Evolutionary conservation across 1,140 invertebrate species (phyloP), one percentile per base, ranked within the genome.

Genomic region (Liolophura sinensis): DNA sequence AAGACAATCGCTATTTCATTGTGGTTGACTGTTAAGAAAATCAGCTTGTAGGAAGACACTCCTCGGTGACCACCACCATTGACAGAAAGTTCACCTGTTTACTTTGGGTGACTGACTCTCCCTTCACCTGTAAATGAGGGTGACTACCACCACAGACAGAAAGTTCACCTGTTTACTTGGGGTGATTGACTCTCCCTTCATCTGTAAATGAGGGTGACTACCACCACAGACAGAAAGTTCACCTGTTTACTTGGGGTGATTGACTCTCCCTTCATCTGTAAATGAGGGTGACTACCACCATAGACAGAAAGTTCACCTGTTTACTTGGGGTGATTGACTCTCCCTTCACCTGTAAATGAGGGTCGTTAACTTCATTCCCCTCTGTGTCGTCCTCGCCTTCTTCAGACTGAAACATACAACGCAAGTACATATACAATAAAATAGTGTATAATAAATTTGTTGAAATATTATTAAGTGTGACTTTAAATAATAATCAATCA

Each of bases 1-100:
- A n/a, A n/a, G n/a, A n/a, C n/a, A n/a, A n/a, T n/a, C n/a, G n/a
- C n/a, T n/a, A n/a, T n/a, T n/a, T n/a, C n/a, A n/a, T n/a, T n/a
- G n/a, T n/a, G n/a, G n/a, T n/a, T n/a, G n/a, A n/a, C n/a, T n/a
- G n/a, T n/a, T n/a, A n/a, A n/a, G n/a, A n/a, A n/a, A n/a, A n/a
- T n/a, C n/a, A n/a, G n/a, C n/a, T n/a, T n/a, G n/a, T n/a, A n/a
- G n/a, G n/a, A n/a, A n/a, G n/a, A n/a, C n/a, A n/a, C n/a, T n/a
- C n/a, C n/a, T n/a, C n/a, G n/a, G n/a, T n/a, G n/a, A n/a, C n/a
- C n/a, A n/a, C n/a, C n/a, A n/a, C n/a, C n/a, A n/a, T n/a, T n/a
- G n/a, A n/a, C n/a, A n/a, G n/a, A n/a, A n/a, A n/a, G n/a, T n/a
- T 68, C 62, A 80, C 78, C 73, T 74, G 70, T 80, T 77, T 78